Percentiles rank a stretch among this genome's conserved stretches.
Conservation (phyloP, 2,888 invertebrate genomes). For the Tipula lateralis region DNA sequence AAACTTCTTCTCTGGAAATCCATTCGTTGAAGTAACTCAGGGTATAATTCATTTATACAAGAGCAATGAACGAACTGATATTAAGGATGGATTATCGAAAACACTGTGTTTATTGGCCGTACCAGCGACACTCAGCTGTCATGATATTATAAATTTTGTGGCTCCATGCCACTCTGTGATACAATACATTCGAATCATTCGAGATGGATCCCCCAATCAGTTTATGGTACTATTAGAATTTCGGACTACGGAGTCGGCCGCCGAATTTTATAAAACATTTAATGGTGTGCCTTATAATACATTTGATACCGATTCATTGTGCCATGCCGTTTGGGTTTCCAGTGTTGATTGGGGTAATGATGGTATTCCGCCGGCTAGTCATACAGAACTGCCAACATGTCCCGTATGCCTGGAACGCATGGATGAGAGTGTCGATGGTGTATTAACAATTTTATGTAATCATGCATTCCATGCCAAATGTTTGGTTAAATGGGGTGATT, state of each 20-base stretch:
- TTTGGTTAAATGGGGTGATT: constrained; percentile 93
- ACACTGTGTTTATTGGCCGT: constrained; percentile 85
- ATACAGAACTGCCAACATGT: constrained; percentile 95
- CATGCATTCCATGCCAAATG: constrained; percentile 97
- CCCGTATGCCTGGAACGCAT: constrained; percentile 78
- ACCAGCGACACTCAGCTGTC: constrained; percentile 84
- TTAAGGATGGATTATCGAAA: constrained; percentile 68
- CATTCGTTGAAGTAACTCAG: constrained; percentile 92
- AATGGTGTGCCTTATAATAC: constrained; percentile 92
- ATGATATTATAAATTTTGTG: constrained; percentile 89
- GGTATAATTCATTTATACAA: constrained; percentile 96
- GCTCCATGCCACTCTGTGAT: constrained; percentile 89
- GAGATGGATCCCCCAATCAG: constrained; percentile 89
- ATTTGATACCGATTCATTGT: constrained; percentile 84
- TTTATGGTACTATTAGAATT: constrained; percentile 95
- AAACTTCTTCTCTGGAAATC: constrained; percentile 92
- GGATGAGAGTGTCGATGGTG: constrained; percentile 98
- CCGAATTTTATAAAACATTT: constrained; percentile 87
- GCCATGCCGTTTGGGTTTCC: constrained; percentile 94
- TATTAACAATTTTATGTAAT: constrained; percentile 95
- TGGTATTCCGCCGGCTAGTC: constrained; percentile 65
- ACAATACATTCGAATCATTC: constrained; percentile 83
- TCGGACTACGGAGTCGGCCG: constrained; percentile 70
- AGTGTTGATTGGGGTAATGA: constrained; percentile 81
- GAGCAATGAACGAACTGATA: constrained; percentile 77